Percentiles rank a stretch among this genome's conserved stretches.
phyloP scores from a whole-genome alignment of 2,113 vertebrate species.

The Dascyllus trimaculatus region DNA sequence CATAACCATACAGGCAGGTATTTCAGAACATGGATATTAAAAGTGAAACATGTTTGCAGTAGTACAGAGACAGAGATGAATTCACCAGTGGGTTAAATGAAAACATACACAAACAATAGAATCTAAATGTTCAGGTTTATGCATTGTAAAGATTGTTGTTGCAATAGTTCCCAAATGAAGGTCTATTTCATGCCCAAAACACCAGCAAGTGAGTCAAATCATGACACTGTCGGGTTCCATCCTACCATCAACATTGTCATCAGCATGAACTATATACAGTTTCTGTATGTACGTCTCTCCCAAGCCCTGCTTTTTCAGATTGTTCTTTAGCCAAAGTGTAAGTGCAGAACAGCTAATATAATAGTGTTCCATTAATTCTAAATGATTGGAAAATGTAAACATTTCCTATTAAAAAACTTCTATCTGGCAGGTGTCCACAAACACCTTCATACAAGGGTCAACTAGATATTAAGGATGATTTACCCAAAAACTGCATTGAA shows the following conservation, averaged over 20 bases:
- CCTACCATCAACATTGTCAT: neutral
- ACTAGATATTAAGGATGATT: conserved; percentile 8
- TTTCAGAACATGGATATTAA: conserved; percentile 21
- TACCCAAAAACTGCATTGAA: neutral
- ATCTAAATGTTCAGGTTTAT: conserved; percentile 1
- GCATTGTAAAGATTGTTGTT: neutral
- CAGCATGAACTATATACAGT: neutral
- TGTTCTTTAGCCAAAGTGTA: conserved; percentile 27
- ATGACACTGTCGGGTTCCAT: too few relatives aligned
- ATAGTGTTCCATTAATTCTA: neutral
- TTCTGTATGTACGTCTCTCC: neutral
- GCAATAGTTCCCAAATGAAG: conserved; percentile 3
- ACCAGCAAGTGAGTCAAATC: neutral
- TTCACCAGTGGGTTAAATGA: conserved; percentile 15
- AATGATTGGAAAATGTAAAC: conserved; percentile 27
- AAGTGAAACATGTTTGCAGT: conserved; percentile 20
- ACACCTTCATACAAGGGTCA: neutral
- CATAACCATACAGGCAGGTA: conserved; percentile 45
- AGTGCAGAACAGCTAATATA: neutral
- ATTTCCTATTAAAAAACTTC: neutral
- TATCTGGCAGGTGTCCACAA: neutral
- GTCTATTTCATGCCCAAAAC: too few relatives aligned
- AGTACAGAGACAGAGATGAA: conserved; percentile 1
- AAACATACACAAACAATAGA: conserved; percentile 8
- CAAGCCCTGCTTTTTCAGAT: neutral